These are phyloP conservation scores for Ophiodon elongatus DNA, from an alignment of 2,113 vertebrate species.

Conservation along the genomic window DNA sequence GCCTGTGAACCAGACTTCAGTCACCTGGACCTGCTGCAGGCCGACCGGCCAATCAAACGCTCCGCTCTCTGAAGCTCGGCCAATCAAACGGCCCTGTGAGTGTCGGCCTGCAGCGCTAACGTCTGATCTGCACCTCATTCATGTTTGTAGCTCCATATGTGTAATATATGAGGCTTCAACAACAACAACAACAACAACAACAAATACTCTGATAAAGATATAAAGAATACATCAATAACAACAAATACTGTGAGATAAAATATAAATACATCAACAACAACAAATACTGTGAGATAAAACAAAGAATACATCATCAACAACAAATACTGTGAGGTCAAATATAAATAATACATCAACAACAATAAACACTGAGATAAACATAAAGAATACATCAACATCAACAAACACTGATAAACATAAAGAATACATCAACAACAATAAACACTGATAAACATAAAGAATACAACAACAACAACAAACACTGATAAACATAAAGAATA, in stretches of 20 bases:
- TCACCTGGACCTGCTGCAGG: constrained; percentile 40
- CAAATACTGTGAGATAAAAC: not conserved
- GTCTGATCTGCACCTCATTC: constrained; percentile 49
- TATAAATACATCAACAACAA: no score
- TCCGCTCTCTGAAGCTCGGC: not conserved
- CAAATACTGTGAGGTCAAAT: no score
- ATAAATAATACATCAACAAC: no score
- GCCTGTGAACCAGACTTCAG: not conserved
- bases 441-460: no score
- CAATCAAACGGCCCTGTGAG: constrained; percentile 17
- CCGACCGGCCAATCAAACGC: constrained; percentile 29
- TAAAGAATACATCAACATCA: no score
- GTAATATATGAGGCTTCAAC: not conserved
- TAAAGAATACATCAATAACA: no score
- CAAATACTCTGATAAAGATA: no score
- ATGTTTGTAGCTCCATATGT: constrained; percentile 12
- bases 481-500: no score
- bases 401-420: not conserved
- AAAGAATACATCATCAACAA: not conserved
- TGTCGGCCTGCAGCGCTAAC: not conserved
- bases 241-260: no score
- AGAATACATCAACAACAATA: not conserved
- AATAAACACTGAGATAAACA: no score
- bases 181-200: no score
- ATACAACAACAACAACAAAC: no score